Percentiles rank a stretch among this genome's conserved stretches.
Conservation (phyloP, 2,113 vertebrate species). For the Gadus macrocephalus region DNA sequence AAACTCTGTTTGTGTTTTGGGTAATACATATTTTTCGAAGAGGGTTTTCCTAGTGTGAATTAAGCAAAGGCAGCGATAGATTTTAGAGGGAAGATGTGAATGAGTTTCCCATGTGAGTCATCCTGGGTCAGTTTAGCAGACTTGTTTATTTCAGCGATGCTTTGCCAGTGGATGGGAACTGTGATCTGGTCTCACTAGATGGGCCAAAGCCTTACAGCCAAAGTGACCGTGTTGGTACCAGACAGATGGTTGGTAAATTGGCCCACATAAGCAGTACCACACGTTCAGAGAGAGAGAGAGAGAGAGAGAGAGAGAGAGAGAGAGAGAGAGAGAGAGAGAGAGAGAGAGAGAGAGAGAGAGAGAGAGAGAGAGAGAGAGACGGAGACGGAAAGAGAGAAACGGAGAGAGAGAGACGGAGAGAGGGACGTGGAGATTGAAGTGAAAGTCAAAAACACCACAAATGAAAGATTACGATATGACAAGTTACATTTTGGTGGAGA, state of each 20-base stretch:
- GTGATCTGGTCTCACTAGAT: conserved; percentile 17
- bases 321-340: conserved; percentile 1
- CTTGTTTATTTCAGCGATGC: neutral
- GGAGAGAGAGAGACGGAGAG: conserved; percentile 3
- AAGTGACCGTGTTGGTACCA: conserved; percentile 18
- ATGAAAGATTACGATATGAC: too few species aligned
- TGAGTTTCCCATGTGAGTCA: neutral
- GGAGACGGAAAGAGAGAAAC: neutral
- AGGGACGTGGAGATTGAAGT: neutral
- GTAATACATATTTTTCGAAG: too few species aligned
- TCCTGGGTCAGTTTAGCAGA: conserved; percentile 6
- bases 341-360: conserved; percentile 1
- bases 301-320: conserved; percentile 6
- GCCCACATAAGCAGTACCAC: conserved; percentile 12
- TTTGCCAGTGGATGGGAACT: conserved; percentile 18
- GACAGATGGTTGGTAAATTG: conserved; percentile 41
- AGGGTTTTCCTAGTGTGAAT: neutral
- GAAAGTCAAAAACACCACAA: too few species aligned
- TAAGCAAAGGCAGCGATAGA: conserved; percentile 1
- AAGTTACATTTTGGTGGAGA: too few species aligned
- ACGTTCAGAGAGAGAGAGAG: neutral
- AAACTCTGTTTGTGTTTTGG: too few species aligned
- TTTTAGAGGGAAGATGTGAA: conserved; percentile 8
- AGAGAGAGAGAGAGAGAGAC: neutral
- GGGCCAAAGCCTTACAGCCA: conserved; percentile 24